Conservation (phyloP, 2,888 invertebrate species). For the Artemia sinica region DNA sequence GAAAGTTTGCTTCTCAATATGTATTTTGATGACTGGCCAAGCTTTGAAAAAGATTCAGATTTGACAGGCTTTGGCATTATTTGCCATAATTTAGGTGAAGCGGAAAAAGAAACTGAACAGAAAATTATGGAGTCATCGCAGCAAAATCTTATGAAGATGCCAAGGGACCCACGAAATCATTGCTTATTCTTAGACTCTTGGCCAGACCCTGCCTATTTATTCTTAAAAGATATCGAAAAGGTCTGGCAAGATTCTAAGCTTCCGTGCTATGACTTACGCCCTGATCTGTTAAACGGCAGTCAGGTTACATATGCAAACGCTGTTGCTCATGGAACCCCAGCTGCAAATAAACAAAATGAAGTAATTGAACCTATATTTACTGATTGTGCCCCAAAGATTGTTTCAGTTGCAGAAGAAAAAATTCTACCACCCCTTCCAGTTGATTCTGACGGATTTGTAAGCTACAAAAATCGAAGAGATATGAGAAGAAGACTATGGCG, state of each 20-base stretch:
- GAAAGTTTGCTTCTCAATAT: too few species aligned
- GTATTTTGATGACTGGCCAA: neutral
- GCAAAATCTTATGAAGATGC: neutral
- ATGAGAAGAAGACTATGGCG: constrained; percentile 32
- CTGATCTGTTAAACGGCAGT: neutral
- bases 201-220: constrained; percentile 20
- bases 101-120: constrained; percentile 16
- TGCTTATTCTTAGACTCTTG: constrained; percentile 21
- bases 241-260: constrained; percentile 14
- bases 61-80: too few species aligned
- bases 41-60: too few species aligned
- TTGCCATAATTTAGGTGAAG: neutral
- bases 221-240: constrained; percentile 19
- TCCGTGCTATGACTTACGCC: too few species aligned
- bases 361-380: neutral
- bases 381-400: neutral
- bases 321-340: neutral
- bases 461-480: constrained; percentile 36
- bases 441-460: constrained; percentile 36
- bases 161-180: neutral
- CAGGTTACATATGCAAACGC: neutral
- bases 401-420: constrained; percentile 24
- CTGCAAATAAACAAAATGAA: neutral
- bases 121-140: neutral
- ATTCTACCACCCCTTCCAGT: constrained; percentile 29